These are phyloP conservation scores for Tetanocera ferruginea DNA, from an alignment of 2,888 invertebrate genomes.

Conservation along the genomic window DNA sequence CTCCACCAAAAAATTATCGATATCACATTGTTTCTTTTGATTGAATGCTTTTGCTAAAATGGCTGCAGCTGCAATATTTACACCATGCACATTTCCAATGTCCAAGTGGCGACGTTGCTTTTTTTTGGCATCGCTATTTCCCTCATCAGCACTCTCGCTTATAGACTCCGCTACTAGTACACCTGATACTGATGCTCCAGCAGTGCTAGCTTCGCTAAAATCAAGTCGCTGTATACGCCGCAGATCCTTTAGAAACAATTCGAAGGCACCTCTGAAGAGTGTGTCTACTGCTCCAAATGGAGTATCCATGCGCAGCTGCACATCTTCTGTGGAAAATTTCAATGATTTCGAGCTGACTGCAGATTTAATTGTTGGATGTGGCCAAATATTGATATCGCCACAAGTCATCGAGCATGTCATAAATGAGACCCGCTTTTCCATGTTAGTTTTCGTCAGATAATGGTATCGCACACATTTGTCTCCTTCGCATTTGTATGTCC, in stretches of 20 bases:
- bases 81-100: slow-evolving; percentile 39
- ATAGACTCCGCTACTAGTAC: slow-evolving; percentile 30
- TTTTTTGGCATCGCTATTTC: slow-evolving; percentile 8
- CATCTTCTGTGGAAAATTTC: slow-evolving; percentile 69
- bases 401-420: slow-evolving; percentile 85
- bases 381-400: slow-evolving; percentile 81
- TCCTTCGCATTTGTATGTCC: slow-evolving; percentile 83
- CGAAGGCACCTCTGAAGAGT: slow-evolving; percentile 62
- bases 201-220: slow-evolving; percentile 42
- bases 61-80: slow-evolving; percentile 44
- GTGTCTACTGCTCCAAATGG: slow-evolving; percentile 61
- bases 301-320: slow-evolving; percentile 63
- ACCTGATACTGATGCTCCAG: slow-evolving; percentile 11
- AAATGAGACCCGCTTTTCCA: slow-evolving; percentile 73
- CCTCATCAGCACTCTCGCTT: slow-evolving; percentile 24
- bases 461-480: slow-evolving; percentile 78
- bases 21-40: slow-evolving; percentile 58
- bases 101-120: slow-evolving; percentile 8
- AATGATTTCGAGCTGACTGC: slow-evolving; percentile 77
- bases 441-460: slow-evolving; percentile 55
- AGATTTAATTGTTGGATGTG: slow-evolving; percentile 81
- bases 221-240: slow-evolving; percentile 64
- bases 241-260: slow-evolving; percentile 65
- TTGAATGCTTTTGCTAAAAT: slow-evolving; percentile 56
- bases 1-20: slow-evolving; percentile 64